Evolutionary conservation across 2,113 vertebrate species (phyloP).

Genomic region (Epinephelus moara): DNA sequence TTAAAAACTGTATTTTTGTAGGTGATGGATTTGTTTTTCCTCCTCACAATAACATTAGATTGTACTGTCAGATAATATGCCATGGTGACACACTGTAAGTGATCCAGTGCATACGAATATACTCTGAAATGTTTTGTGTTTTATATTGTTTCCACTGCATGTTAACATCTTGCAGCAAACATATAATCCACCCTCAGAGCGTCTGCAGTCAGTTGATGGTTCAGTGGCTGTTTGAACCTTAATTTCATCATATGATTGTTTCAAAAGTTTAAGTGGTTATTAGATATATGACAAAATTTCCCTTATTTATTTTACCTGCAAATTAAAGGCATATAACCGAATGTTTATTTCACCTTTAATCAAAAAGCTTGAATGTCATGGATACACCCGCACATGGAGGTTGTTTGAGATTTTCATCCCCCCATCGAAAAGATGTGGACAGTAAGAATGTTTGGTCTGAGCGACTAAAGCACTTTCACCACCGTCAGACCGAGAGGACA

Average conservation of each 20-base stretch:
- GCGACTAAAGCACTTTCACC: constrained; percentile 78
- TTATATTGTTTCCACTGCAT: constrained; percentile 41
- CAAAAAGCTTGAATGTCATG: constrained; percentile 65
- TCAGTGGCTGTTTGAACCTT: constrained; percentile 50
- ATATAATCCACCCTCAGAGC: constrained; percentile 2
- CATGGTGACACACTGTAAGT: constrained; percentile 61
- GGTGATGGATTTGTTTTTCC: constrained; percentile 56
- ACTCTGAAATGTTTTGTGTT: constrained; percentile 54
- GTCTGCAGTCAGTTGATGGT: constrained; percentile 17
- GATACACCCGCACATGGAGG: constrained; percentile 36
- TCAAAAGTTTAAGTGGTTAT: constrained; percentile 41
- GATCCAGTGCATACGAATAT: constrained; percentile 43
- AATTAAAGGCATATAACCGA: constrained; percentile 55
- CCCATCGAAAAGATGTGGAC: constrained; percentile 53
- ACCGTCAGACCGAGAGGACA: constrained; percentile 71
- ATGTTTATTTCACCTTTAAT: constrained; percentile 64
- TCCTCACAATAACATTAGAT: constrained; percentile 65
- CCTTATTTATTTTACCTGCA: constrained; percentile 59
- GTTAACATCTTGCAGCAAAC: constrained; percentile 32
- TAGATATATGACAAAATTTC: constrained; percentile 8
- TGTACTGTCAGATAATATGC: constrained; percentile 65
- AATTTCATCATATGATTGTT: constrained; percentile 45
- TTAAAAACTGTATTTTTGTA: constrained; percentile 75
- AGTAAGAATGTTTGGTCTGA: constrained; percentile 77
- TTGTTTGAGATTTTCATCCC: constrained; percentile 49